A percentile compares a stretch with the other conserved stretches of the same genome.
Evolutionary conservation across 2,797 vertebrate species (phyloP).

Genomic region (Cyclura pinguis): DNA sequence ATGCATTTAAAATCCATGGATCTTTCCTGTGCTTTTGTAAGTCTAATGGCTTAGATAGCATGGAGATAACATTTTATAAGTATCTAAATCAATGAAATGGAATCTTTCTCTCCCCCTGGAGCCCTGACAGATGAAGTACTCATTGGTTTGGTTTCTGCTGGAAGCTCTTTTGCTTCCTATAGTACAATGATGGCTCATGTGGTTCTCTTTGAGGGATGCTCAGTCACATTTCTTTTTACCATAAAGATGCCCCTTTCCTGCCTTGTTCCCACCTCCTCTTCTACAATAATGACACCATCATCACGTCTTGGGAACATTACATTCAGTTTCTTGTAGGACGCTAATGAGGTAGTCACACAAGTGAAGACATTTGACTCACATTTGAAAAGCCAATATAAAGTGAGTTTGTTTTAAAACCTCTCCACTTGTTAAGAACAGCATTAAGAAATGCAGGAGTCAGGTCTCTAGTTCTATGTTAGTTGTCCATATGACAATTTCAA

Average conservation of each 20-base stretch:
- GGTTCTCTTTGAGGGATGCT: not conserved
- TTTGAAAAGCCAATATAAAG: not conserved
- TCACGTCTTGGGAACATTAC: not conserved
- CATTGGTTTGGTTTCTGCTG: not conserved
- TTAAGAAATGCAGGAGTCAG: not conserved
- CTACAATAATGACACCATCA: not conserved
- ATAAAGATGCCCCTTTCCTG: slow-evolving; percentile 15
- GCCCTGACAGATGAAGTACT: not conserved
- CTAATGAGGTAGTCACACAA: slow-evolving; percentile 1
- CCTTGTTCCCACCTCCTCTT: not conserved
- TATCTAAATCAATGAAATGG: not conserved
- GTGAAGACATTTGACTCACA: slow-evolving; percentile 11
- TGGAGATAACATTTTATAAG: slow-evolving; percentile 4
- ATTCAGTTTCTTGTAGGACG: slow-evolving; percentile 14
- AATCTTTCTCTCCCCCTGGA: not conserved
- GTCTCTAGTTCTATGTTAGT: not conserved
- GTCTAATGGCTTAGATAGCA: not conserved
- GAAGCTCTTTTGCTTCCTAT: not conserved
- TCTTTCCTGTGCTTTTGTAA: slow-evolving; percentile 3
- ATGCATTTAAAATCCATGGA: not conserved
- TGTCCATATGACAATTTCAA: not conserved
- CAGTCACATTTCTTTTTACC: slow-evolving; percentile 12
- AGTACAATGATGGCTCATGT: not conserved
- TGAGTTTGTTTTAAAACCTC: slow-evolving; percentile 4
- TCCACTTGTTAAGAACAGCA: not conserved